Base-by-base conservation (phyloP, 2,113 vertebrate species). In the Leptobrachium ailaonicum region DNA sequence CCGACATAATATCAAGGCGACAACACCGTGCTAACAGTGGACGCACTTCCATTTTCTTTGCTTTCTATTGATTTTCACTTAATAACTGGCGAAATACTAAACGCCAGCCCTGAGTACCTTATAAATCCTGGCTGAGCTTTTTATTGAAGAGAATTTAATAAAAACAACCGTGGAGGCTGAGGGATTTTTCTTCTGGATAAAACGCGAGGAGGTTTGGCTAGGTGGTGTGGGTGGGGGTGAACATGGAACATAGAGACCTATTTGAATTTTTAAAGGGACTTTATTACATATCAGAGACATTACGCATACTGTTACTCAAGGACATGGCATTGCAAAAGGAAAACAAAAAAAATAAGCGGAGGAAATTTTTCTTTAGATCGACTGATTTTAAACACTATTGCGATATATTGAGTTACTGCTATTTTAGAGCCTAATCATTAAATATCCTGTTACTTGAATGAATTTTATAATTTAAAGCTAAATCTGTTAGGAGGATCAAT, bases 1-100 rank as follows among this genome's bases (percentile, higher is more conserved):
- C 96, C 95, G 90, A 99, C 98, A 98, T 99, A 97, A 98, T 98
- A 99, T 98, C 96, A 95, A 93, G 96, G 96, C 94, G 95, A 98
- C 97, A 98, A 97, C 97, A 89, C 89, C 84, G 87, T 90, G 90
- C 93, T 94, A 94, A 95, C 93, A 98, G 96, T 94, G 96, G 95
- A 94, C 95, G 94, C 96, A 98, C 97, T 99, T 98, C 97, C 97
- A 99, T 98, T 99, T 99, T 98, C 97, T 97, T 97, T 95, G 97
- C 96, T 99, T 98, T 98, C 96, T 98, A 99, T 99, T 98, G 98
- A 99, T 99, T 99, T 99, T 99, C 97, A 98, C 96, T 99, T 99
- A 99, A 99, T 99, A 99, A 98, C 95, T 92, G 95, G 94, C 94
- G 95, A 97, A 98, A 98, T 98, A 98, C 98, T 98, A 99, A 99